Evolutionary conservation across 1,140 invertebrate species (phyloP).

Genomic region (Macrostomum lignano): DNA sequence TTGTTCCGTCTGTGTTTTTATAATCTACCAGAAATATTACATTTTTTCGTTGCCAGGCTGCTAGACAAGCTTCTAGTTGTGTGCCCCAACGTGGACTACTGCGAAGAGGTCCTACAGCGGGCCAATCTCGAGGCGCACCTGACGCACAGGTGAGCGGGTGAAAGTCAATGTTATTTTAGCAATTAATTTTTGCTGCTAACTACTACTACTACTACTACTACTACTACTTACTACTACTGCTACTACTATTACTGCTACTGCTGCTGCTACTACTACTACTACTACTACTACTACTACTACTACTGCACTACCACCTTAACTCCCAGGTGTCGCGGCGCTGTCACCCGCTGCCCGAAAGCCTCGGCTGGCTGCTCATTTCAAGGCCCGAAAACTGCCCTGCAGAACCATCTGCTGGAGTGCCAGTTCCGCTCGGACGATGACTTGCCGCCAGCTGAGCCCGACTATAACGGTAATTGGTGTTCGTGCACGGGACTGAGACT

Average conservation of each 20-base stretch:
- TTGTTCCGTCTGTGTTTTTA: neutral
- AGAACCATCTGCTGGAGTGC: constrained; percentile 24
- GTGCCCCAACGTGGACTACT: constrained; percentile 30
- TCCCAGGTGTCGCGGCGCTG: constrained; percentile 20
- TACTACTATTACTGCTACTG: no score
- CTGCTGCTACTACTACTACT: no score
- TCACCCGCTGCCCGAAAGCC: constrained; percentile 19
- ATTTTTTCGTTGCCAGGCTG: constrained; percentile 18
- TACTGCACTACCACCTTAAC: no score
- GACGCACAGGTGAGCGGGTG: constrained; percentile 23
- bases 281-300: no score
- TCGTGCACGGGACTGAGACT: no score
- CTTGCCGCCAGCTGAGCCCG: no score
- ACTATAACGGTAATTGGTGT: no score
- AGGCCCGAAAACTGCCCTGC: constrained; percentile 23
- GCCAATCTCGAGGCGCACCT: constrained; percentile 31
- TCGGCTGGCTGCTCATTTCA: constrained; percentile 26
- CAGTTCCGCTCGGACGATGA: no score
- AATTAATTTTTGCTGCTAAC: no score
- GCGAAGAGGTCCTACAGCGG: constrained; percentile 25
- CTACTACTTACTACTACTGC: no score
- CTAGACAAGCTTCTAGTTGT: constrained; percentile 30
- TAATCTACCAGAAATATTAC: neutral
- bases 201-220: no score
- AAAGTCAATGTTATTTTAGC: constrained; percentile 9